Evolutionary conservation across 2,888 invertebrate genomes (phyloP), one percentile per base, ranked within the genome.

Genomic region (Peribatodes rhomboidaria): DNA sequence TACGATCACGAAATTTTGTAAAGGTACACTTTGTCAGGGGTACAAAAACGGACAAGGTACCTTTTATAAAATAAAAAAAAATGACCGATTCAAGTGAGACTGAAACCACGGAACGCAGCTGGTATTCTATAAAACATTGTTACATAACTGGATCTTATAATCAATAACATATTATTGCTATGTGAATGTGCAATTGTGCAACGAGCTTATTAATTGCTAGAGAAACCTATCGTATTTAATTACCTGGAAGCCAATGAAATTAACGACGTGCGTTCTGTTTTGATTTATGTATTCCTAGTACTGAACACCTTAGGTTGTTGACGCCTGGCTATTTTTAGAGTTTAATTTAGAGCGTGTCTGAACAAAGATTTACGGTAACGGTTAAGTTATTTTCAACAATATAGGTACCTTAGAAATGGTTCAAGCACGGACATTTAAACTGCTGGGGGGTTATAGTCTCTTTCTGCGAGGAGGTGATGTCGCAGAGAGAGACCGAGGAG

Each of bases 201-300:
- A 41, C 11, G 18, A 20, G 9, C 22, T 22, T 22, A 44, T 22
- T 22, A 13, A n/a, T 22, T 13, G 22, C 8, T 14, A 35, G 20
- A 20, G 27, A 50, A 50, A 37, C 50, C 35, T 50, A 50, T 37
- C 18, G 18, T n/a, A 13, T 50, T 35, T 50, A 35, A 50, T 50
- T 50, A 20, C 35, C 9, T 20, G 8, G 11, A 14, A 54, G 33
- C 31, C 37, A 53, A 53, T 44, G 20, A 44, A 31, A 44, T 35
- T 33, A 44, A 44, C 55, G 33, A 35, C 33, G 2, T 16, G n/a
- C 35, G 41, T 22, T 27, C 50, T 52, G 10, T 31, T 59, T 27
- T 60, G 35, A 54, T 60, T 60, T 54, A 49, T 56, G 27, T 53
- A 37, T 59, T 54, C 58, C 16, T 47, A 58, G 42, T 44, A 53